Percentiles rank a stretch among this genome's conserved stretches.
phyloP scores from a whole-genome alignment of 2,888 invertebrate species.

The Drosophila meridiana region DNA sequence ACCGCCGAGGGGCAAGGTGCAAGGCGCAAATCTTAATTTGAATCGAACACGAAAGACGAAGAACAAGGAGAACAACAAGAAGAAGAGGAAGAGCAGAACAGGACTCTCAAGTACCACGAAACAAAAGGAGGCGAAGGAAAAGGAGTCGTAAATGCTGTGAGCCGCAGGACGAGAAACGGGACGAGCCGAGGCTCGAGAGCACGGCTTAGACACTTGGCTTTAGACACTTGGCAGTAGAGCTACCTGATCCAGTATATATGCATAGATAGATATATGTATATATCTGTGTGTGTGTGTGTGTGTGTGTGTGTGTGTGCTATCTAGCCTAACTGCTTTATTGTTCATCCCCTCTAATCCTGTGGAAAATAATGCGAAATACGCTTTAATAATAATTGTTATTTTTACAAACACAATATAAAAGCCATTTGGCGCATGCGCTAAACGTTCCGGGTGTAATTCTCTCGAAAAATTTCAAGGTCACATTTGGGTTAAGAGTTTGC shows the following conservation, averaged over 20 bases:
- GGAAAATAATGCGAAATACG: constrained; percentile 81
- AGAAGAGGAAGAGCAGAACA: not conserved
- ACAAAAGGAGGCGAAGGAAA: constrained; percentile 36
- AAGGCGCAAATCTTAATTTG: constrained; percentile 73
- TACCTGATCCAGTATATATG: constrained; percentile 33
- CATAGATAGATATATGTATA: constrained; percentile 16
- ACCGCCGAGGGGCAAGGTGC: constrained; percentile 58
- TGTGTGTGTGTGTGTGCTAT: constrained; percentile 11
- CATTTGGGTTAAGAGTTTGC: constrained; percentile 54
- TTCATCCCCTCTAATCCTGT: constrained; percentile 74
- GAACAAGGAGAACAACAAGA: not conserved
- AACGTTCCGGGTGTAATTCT: constrained; percentile 72
- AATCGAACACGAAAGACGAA: constrained; percentile 45
- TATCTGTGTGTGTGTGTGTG: not conserved
- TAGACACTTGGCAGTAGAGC: constrained; percentile 57
- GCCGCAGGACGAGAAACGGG: constrained; percentile 18
- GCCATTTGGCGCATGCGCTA: constrained; percentile 80
- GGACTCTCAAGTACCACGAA: constrained; percentile 53
- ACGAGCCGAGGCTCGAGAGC: constrained; percentile 31
- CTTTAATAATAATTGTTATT: constrained; percentile 81
- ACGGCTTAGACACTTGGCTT: constrained; percentile 78
- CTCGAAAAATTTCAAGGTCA: constrained; percentile 77
- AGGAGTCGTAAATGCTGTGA: constrained; percentile 61
- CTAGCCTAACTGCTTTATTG: constrained; percentile 71
- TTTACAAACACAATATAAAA: constrained; percentile 76